Percentiles rank a stretch among this genome's conserved stretches.
Evolutionary conservation across 2,797 vertebrate genomes (phyloP).

Genomic region (Bradypodion ventrale): DNA sequence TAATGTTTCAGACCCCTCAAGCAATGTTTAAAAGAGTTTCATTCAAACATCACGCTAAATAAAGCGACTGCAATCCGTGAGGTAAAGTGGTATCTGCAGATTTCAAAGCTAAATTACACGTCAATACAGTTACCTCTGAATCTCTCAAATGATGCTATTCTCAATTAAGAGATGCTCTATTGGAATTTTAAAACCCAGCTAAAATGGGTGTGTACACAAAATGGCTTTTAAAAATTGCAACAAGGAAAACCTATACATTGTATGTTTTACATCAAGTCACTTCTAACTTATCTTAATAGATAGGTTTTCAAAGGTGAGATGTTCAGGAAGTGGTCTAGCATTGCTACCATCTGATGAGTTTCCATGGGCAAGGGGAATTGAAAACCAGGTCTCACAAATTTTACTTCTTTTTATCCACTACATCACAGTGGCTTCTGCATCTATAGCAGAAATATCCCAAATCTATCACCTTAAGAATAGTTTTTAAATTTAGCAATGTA

Average conservation of each 20-base stretch:
- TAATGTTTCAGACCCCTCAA: neutral
- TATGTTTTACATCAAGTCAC: no score
- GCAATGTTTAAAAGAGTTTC: neutral
- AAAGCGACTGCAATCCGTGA: neutral
- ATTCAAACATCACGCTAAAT: neutral
- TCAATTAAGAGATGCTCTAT: neutral
- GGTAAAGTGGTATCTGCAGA: neutral
- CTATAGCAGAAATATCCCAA: neutral
- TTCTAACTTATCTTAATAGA: no score
- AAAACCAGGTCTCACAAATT: neutral
- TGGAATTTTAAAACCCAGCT: slow-evolving; percentile 15
- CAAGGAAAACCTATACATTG: neutral
- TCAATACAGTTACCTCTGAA: neutral
- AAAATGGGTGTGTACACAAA: slow-evolving; percentile 5
- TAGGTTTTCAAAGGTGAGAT: no score
- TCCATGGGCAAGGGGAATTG: neutral
- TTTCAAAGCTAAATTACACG: neutral
- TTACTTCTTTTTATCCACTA: neutral
- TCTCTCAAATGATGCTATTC: neutral
- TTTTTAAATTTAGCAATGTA: neutral
- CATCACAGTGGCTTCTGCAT: no score
- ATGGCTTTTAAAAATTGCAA: slow-evolving; percentile 13
- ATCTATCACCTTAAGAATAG: neutral
- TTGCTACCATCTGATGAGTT: no score
- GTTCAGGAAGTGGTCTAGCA: no score